Conservation (phyloP, 2,797 vertebrate genomes). For the Typhlichthys eigenmanni region DNA sequence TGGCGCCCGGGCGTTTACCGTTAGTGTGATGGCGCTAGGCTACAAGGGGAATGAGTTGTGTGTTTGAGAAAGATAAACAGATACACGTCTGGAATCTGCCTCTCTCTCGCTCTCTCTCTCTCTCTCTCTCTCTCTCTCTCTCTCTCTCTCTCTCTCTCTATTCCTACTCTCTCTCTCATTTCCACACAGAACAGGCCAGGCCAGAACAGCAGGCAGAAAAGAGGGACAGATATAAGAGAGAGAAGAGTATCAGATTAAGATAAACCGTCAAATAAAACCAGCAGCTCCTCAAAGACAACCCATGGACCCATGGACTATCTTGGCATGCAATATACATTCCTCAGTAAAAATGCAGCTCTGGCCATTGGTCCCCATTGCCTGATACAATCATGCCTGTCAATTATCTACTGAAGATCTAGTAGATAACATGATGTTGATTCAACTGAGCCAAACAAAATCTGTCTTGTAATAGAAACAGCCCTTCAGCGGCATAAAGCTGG, state of each 20-base stretch:
- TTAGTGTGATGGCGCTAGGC: conserved; percentile 12
- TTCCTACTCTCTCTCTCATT: conserved; percentile 26
- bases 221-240: conserved; percentile 4
- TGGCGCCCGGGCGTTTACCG: too few species aligned
- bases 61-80: not conserved
- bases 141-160: too few species aligned
- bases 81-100: not conserved
- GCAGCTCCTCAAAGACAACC: too few species aligned
- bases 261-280: not conserved
- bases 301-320: not conserved
- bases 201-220: conserved; percentile 14
- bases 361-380: not conserved
- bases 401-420: not conserved
- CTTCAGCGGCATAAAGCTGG: conserved; percentile 75
- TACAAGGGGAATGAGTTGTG: not conserved
- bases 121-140: too few species aligned
- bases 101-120: too few species aligned
- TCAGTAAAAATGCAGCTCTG: not conserved
- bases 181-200: not conserved
- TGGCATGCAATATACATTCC: not conserved
- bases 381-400: not conserved
- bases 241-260: conserved; percentile 9
- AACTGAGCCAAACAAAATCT: conserved; percentile 25
- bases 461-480: conserved; percentile 69
- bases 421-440: not conserved